Conservation (phyloP, 2,888 invertebrate species). For the Liopterus haemorrhoidalis region DNA sequence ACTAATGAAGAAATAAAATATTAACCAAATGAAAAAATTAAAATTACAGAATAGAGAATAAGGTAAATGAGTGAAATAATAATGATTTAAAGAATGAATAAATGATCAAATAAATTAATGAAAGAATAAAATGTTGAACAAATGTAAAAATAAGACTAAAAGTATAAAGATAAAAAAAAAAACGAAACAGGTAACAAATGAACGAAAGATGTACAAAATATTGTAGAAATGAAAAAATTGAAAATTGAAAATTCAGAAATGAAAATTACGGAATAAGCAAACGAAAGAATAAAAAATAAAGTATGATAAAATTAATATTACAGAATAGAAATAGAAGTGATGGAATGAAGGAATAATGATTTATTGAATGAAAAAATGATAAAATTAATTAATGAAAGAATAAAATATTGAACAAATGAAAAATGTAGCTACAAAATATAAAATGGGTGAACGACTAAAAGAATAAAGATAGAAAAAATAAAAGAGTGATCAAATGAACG, state of each 20-base stretch:
- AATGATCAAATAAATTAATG: too few relatives aligned
- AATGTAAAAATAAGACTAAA: neutral
- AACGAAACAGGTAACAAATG: neutral
- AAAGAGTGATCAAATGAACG: too few relatives aligned
- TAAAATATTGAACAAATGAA: too few relatives aligned
- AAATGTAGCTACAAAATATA: too few relatives aligned
- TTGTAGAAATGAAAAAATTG: constrained; percentile 5
- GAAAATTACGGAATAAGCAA: constrained; percentile 1
- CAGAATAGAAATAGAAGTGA: neutral
- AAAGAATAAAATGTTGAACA: neutral
- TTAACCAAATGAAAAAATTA: neutral
- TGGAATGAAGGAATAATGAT: neutral
- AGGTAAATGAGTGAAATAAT: neutral
- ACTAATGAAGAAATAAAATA: too few relatives aligned
- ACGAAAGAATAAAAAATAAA: constrained; percentile 3
- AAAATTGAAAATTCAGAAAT: neutral
- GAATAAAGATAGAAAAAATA: too few relatives aligned
- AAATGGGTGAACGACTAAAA: too few relatives aligned
- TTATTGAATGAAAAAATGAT: neutral
- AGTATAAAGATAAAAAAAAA: neutral
- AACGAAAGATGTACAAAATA: neutral
- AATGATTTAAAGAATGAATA: constrained; percentile 2
- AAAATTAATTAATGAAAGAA: constrained; percentile 1
- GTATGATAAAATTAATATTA: constrained; percentile 4
- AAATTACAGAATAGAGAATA: neutral